Percentiles rank a stretch among this genome's conserved stretches.
Evolutionary conservation across 2,113 vertebrate species (phyloP).

Genomic region (Oceanodroma tethys): DNA sequence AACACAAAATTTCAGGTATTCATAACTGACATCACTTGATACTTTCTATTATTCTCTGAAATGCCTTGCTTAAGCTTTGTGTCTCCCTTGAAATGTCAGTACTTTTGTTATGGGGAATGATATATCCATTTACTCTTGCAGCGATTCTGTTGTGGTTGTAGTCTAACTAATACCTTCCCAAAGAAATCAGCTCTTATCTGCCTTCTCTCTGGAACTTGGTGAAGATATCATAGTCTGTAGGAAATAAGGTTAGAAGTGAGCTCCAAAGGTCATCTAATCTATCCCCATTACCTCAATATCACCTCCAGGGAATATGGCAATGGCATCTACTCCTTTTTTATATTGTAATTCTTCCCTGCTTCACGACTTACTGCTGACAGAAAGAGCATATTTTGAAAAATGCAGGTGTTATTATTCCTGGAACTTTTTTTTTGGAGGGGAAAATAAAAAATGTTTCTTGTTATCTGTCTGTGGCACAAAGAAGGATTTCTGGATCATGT

Average conservation of each 20-base stretch:
- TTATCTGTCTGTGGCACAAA: neutral
- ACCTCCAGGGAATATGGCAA: slow-evolving; percentile 52
- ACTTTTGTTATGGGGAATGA: slow-evolving; percentile 29
- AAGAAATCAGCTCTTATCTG: slow-evolving; percentile 62
- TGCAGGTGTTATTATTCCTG: neutral
- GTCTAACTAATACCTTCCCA: slow-evolving; percentile 56
- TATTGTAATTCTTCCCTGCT: slow-evolving; percentile 25
- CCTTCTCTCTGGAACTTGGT: slow-evolving; percentile 45
- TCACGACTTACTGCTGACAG: neutral
- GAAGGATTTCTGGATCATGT: neutral
- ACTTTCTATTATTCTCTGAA: neutral
- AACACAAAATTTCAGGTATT: neutral
- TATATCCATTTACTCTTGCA: slow-evolving; percentile 27
- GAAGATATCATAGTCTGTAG: slow-evolving; percentile 60
- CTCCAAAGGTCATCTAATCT: slow-evolving; percentile 67
- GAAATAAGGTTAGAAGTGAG: slow-evolving; percentile 63
- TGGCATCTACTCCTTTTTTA: neutral
- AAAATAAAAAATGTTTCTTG: neutral
- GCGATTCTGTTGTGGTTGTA: slow-evolving; percentile 24
- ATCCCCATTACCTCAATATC: slow-evolving; percentile 56
- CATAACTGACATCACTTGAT: neutral
- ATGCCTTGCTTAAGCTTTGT: neutral
- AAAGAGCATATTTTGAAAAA: neutral
- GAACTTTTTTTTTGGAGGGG: neutral
- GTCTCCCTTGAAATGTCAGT: slow-evolving; percentile 14